Evolutionary conservation across 1,140 invertebrate genomes (phyloP).

Genomic region (Micrasema longulum): DNA sequence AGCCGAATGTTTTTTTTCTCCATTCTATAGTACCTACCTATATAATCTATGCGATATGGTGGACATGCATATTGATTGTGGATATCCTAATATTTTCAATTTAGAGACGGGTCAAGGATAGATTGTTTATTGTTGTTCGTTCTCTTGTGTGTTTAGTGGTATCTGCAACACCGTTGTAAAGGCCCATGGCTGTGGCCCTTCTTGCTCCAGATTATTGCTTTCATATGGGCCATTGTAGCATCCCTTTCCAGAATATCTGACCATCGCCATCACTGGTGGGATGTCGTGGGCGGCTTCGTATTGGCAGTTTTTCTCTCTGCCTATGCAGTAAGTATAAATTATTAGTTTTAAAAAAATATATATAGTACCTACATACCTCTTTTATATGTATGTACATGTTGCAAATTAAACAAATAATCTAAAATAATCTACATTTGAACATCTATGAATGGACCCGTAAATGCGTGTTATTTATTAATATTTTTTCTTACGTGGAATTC

Average conservation of each 20-base stretch:
- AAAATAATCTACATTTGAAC: too few species aligned
- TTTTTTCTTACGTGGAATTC: too few species aligned
- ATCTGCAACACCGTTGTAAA: conserved; percentile 72
- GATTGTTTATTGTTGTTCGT: not conserved
- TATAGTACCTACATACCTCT: not conserved
- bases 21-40: not conserved
- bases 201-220: conserved; percentile 71
- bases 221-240: conserved; percentile 73
- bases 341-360: too few species aligned
- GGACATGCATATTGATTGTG: too few species aligned
- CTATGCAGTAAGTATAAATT: conserved; percentile 39
- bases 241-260: conserved; percentile 76
- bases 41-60: not conserved
- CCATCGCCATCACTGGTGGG: conserved; percentile 82
- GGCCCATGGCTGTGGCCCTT: conserved; percentile 69
- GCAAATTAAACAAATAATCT: too few species aligned
- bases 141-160: conserved; percentile 57
- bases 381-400: too few species aligned
- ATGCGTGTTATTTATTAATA: too few species aligned
- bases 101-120: too few species aligned
- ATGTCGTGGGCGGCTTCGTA: conserved; percentile 73
- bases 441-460: too few species aligned
- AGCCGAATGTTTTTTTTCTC: not conserved
- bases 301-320: conserved; percentile 65
- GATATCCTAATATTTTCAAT: too few species aligned